Percentiles rank a stretch among this genome's conserved stretches.
These are phyloP conservation scores for Neoniphon sammara DNA, from an alignment of 2,797 vertebrate species.

Conservation along the genomic window DNA sequence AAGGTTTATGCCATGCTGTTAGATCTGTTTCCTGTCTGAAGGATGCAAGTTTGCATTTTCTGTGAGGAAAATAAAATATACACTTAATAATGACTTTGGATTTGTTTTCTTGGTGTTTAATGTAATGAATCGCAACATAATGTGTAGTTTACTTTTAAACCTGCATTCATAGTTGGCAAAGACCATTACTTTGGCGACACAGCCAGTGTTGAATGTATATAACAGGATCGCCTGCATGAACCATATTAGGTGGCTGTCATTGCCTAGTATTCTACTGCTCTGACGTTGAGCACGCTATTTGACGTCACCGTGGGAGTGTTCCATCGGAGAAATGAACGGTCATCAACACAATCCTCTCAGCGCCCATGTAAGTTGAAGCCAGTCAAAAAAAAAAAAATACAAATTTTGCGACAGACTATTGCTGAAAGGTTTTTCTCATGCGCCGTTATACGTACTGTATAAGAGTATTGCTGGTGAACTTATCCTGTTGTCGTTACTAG, in stretches of 20 bases:
- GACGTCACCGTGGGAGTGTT: slow-evolving; percentile 87
- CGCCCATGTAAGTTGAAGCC: slow-evolving; percentile 82
- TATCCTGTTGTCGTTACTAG: slow-evolving; percentile 38
- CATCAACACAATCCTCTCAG: slow-evolving; percentile 84
- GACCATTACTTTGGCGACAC: not conserved
- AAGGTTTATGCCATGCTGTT: not conserved
- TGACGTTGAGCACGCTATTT: slow-evolving; percentile 77
- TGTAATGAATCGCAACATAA: not conserved
- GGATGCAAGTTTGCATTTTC: not conserved
- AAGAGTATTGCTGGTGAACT: not conserved
- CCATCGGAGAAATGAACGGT: slow-evolving; percentile 84
- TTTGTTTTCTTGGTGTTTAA: not conserved
- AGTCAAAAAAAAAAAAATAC: slow-evolving; percentile 45
- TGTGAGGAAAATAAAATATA: slow-evolving; percentile 7
- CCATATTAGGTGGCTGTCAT: not conserved
- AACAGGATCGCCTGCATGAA: slow-evolving; percentile 6
- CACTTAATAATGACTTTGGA: not conserved
- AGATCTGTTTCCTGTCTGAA: not conserved
- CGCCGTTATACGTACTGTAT: not conserved
- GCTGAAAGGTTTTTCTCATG: slow-evolving; percentile 47
- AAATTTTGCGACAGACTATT: slow-evolving; percentile 37
- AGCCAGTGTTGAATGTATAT: not conserved
- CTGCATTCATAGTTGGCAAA: not conserved
- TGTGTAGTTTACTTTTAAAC: no score
- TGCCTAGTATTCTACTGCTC: slow-evolving; percentile 51